Conservation (phyloP, 2,888 invertebrate species). For the Catonia carolina region DNA sequence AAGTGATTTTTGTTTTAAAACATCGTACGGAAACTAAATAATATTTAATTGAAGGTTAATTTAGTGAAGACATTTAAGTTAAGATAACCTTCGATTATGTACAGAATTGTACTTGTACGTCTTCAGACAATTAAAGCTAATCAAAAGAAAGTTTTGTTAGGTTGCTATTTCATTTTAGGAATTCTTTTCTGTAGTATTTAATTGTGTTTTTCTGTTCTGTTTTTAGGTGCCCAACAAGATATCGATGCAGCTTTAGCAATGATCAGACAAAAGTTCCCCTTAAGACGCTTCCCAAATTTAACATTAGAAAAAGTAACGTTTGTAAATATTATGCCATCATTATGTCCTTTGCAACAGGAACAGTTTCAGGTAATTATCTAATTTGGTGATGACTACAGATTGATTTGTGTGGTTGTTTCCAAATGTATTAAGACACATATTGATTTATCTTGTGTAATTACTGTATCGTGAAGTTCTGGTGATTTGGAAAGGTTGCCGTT, state of each 20-base stretch:
- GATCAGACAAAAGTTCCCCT: slow-evolving; percentile 79
- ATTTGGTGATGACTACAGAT: slow-evolving; percentile 32
- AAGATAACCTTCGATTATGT: too few species aligned
- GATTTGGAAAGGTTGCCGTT: too few species aligned
- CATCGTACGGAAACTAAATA: too few species aligned
- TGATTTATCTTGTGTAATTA: too few species aligned
- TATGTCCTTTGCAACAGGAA: slow-evolving; percentile 38
- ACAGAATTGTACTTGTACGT: too few species aligned
- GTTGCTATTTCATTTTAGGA: too few species aligned
- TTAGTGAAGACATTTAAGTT: too few species aligned
- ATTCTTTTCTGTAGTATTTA: neutral
- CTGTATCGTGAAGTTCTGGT: too few species aligned
- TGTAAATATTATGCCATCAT: slow-evolving; percentile 36
- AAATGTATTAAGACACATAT: neutral
- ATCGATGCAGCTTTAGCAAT: slow-evolving; percentile 76
- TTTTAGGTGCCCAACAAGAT: slow-evolving; percentile 62
- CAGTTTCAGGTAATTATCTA: slow-evolving; percentile 48
- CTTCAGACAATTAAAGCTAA: too few species aligned
- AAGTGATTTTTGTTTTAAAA: too few species aligned
- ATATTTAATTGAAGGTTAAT: too few species aligned
- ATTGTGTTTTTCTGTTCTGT: slow-evolving; percentile 23
- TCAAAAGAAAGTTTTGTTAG: too few species aligned
- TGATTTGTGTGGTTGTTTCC: neutral
- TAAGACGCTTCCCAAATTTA: slow-evolving; percentile 70
- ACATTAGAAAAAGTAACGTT: slow-evolving; percentile 57